Conservation (phyloP, 2,113 vertebrate species). For the Pycnonotus jocosus region DNA sequence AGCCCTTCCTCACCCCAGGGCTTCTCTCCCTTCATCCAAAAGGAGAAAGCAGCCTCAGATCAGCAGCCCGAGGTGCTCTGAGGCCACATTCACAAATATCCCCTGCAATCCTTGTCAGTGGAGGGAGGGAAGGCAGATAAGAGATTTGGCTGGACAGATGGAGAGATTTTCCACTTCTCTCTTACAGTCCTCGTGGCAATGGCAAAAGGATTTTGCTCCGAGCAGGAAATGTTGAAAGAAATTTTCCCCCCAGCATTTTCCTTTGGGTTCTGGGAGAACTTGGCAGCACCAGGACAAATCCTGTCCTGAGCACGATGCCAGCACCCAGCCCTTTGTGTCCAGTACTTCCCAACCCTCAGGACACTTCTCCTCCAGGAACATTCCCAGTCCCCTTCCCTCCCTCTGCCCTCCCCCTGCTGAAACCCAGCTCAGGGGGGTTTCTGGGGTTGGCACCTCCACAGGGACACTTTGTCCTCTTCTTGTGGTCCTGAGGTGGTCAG, state of each 20-base stretch:
- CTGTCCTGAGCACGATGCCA: background rate
- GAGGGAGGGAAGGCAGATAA: background rate
- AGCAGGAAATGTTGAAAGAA: background rate
- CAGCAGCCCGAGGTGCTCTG: background rate
- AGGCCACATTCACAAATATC: background rate
- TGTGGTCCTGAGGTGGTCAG: accelerated
- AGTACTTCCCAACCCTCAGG: background rate
- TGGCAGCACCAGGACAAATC: background rate
- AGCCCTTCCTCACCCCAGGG: background rate
- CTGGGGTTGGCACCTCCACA: accelerated
- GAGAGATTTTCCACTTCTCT: background rate
- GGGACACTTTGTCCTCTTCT: background rate
- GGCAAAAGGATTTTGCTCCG: background rate
- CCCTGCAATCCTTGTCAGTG: background rate
- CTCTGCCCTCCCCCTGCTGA: background rate
- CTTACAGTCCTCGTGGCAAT: background rate
- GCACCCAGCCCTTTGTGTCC: accelerated
- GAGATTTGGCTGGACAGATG: background rate
- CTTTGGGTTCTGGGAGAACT: background rate
- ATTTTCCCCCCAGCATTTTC: background rate
- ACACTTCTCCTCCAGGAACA: background rate
- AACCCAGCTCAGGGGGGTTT: background rate
- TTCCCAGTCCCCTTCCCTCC: background rate
- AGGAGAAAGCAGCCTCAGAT: background rate
- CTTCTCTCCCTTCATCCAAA: background rate